A percentile compares a stretch with the other conserved stretches of the same genome.
Conservation (phyloP, 1,140 invertebrate species). For the Lamellibrachia luymesi region DNA sequence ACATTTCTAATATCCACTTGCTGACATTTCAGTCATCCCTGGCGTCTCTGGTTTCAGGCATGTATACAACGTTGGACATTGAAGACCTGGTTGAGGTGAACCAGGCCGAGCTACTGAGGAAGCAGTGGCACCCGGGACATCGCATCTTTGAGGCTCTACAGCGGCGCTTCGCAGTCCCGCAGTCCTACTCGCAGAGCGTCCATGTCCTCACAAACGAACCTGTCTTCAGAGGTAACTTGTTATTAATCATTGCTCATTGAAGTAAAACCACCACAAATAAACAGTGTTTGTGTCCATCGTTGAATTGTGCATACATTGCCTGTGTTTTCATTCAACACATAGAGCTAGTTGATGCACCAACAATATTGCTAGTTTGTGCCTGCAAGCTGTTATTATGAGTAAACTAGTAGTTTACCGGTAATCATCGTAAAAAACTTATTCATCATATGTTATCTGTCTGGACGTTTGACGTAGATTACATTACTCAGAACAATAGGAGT, state of each 20-base stretch:
- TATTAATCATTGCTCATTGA: neutral
- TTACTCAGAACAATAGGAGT: too few relatives aligned
- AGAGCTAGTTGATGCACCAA: too few relatives aligned
- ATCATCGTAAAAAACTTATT: neutral
- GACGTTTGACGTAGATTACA: too few relatives aligned
- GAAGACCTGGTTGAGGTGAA: slow-evolving; percentile 65
- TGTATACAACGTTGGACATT: slow-evolving; percentile 67
- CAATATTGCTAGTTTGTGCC: too few relatives aligned
- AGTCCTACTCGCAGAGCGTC: slow-evolving; percentile 58
- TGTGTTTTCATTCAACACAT: too few relatives aligned
- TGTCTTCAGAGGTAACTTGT: slow-evolving; percentile 60
- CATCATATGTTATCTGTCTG: neutral
- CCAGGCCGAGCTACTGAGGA: slow-evolving; percentile 37
- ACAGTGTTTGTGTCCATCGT: too few relatives aligned
- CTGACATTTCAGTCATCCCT: neutral
- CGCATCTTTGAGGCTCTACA: slow-evolving; percentile 59
- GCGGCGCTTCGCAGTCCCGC: slow-evolving; percentile 59
- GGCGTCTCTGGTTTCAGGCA: slow-evolving; percentile 36
- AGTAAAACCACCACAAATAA: too few relatives aligned
- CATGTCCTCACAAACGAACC: slow-evolving; percentile 64
- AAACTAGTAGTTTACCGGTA: neutral
- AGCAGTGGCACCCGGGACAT: slow-evolving; percentile 64
- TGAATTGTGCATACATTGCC: too few relatives aligned
- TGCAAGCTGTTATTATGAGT: neutral
- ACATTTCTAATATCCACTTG: neutral